Base-by-base conservation (phyloP, 2,888 invertebrate genomes). In the Aphodius granarius region DNA sequence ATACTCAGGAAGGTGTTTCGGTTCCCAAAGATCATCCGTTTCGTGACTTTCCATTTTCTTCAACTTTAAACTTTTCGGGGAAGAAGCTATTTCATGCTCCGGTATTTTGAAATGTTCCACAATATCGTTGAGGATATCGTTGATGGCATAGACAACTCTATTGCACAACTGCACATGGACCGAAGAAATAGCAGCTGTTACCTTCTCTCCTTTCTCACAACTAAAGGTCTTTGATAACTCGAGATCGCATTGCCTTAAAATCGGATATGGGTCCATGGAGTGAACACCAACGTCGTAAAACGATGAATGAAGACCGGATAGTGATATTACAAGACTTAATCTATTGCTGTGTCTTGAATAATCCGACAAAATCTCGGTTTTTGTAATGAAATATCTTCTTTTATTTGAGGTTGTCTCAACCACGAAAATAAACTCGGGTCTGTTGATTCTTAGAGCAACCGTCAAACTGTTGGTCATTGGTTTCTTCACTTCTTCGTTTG, bases 371-470 rank as follows among this genome's bases (percentile, higher is more conserved):
- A 94, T 88, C 85, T 94, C 94, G 0, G 92, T 90, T 80, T 94
- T 90, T 6, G 94, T 88, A 13, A 95, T 89, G 78, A 87, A 87
- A 78, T 86, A 86, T 75, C 87, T 80, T 80, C 86, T 85, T 72
- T 85, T 91, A 19, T 89, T 90, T 64, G 91, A 90, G 6, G 89
- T 89, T n/a, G 90, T 87, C 80, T 92, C 91, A 0, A 93, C 92
- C 83, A 94, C 92, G 81, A 95, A 89, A 86, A 94, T 91, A 71
- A 95, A 88, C 86, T 95, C 95, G 0, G 95, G 95, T 83, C 93
- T 92, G 23, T 94, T 91, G 81, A 95, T 90, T 81, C 94, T 91
- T 20, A 94, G 88, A 0, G 93, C 93, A 79, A 95, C 87, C 0
- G 93, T 92, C 22, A 94, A 86, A 68, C 92, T 92, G 6, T 82